These are phyloP conservation scores for Pandemis heparana DNA, from an alignment of 2,888 invertebrate species.

Conservation along the genomic window DNA sequence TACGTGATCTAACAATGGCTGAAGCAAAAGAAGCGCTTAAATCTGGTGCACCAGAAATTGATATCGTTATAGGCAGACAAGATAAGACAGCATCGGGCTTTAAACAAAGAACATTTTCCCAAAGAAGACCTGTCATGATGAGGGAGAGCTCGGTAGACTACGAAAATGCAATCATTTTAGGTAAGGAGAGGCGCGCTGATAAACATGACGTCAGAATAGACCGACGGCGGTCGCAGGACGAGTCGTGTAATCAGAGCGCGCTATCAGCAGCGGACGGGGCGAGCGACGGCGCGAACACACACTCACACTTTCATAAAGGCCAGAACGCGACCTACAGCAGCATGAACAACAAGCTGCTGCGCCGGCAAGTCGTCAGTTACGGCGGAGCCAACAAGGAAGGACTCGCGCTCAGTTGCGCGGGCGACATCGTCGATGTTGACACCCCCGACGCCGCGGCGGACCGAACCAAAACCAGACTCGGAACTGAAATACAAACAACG, in stretches of 20 bases:
- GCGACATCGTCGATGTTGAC: slow-evolving; percentile 74
- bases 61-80: slow-evolving; percentile 87
- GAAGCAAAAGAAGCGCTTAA: slow-evolving; percentile 88
- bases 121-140: slow-evolving; percentile 71
- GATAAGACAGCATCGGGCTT: slow-evolving; percentile 60
- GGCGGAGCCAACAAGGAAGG: slow-evolving; percentile 79
- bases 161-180: slow-evolving; percentile 86
- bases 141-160: slow-evolving; percentile 90
- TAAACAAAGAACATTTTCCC: slow-evolving; percentile 61
- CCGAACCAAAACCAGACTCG: slow-evolving; percentile 66
- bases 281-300: slow-evolving; percentile 71
- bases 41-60: slow-evolving; percentile 87
- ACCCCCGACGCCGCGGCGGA: slow-evolving; percentile 68
- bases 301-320: slow-evolving; percentile 87
- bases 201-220: slow-evolving; percentile 88
- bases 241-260: slow-evolving; percentile 79
- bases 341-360: slow-evolving; percentile 86
- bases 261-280: slow-evolving; percentile 80
- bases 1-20: slow-evolving; percentile 88
- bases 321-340: slow-evolving; percentile 87
- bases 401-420: slow-evolving; percentile 74
- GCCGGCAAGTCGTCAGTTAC: slow-evolving; percentile 85
- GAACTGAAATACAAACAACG: slow-evolving; percentile 72
- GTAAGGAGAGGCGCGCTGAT: slow-evolving; percentile 79
- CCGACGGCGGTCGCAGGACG: slow-evolving; percentile 87